Conservation (phyloP, 2,888 invertebrate species). For the Caenorhabditis sp. region DNA sequence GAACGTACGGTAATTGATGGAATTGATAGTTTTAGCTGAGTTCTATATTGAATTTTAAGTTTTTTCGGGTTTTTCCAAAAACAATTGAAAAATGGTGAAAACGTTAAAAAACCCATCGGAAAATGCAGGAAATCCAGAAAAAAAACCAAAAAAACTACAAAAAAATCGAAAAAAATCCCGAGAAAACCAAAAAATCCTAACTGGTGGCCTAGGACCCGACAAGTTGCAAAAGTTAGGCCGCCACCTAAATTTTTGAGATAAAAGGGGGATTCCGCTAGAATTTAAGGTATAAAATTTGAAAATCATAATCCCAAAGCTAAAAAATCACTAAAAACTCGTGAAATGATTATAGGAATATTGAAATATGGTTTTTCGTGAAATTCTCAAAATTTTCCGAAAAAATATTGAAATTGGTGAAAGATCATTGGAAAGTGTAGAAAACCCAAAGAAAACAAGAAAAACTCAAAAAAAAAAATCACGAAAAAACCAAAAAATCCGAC, state of each 20-base stretch:
- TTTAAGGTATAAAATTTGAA: no score
- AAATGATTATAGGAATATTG: no score
- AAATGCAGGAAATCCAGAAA: not conserved
- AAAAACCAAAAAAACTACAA: not conserved
- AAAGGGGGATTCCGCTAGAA: no score
- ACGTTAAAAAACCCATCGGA: no score
- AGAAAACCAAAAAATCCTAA: not conserved
- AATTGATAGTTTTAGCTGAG: no score
- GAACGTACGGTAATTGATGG: no score
- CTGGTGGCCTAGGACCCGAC: not conserved
- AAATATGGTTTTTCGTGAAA: not conserved
- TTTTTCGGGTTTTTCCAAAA: no score
- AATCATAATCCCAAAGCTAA: no score
- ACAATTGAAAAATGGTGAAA: no score
- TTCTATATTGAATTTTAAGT: no score
- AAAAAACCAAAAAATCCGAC: not conserved
- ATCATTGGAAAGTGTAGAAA: not conserved
- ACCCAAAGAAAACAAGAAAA: not conserved
- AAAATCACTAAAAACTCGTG: no score
- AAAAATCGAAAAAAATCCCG: not conserved
- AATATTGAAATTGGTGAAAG: not conserved
- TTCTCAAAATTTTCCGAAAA: not conserved
- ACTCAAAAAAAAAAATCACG: constrained; percentile 2
- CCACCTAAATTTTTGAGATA: no score
- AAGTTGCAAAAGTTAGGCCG: constrained; percentile 3